Percentiles rank a stretch among this genome's conserved stretches.
phyloP scores from a whole-genome alignment of 2,888 invertebrate species.

The Lasioglossum zephyrum region DNA sequence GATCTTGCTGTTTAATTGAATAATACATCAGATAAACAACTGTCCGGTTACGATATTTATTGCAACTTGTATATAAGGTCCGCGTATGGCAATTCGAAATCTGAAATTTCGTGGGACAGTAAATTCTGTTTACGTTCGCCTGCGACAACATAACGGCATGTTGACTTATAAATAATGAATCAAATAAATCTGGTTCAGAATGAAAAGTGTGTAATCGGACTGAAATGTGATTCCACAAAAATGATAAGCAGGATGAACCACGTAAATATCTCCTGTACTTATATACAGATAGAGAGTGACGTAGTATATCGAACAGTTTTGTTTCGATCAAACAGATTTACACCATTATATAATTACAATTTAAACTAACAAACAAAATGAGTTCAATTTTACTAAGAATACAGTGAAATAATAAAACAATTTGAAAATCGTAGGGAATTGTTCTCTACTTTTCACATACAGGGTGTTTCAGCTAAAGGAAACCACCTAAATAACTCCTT shows the following conservation, averaged over 20 bases:
- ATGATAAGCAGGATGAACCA: not conserved
- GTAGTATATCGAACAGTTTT: too few relatives aligned
- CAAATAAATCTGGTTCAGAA: not conserved
- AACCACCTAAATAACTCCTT: not conserved
- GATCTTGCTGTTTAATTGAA: not conserved
- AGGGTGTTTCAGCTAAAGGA: too few relatives aligned
- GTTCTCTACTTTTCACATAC: too few relatives aligned
- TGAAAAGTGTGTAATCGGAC: slow-evolving; percentile 2
- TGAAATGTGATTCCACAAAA: slow-evolving; percentile 1
- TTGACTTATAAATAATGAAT: slow-evolving; percentile 7
- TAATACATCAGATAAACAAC: not conserved
- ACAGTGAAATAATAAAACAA: too few relatives aligned
- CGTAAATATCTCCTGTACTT: not conserved
- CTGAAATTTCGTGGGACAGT: not conserved
- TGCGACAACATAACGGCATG: slow-evolving; percentile 7
- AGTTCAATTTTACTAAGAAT: too few relatives aligned
- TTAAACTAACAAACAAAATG: too few relatives aligned
- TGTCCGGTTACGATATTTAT: not conserved
- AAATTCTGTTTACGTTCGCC: not conserved
- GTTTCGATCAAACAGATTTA: too few relatives aligned
- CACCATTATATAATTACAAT: too few relatives aligned
- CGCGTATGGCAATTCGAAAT: not conserved
- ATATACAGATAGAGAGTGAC: too few relatives aligned
- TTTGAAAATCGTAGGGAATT: too few relatives aligned
- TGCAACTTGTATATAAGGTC: not conserved